A percentile compares a stretch with the other conserved stretches of the same genome.
These are phyloP conservation scores for Conistra vaccinii DNA, from an alignment of 2,888 invertebrate species.

Conservation along the genomic window DNA sequence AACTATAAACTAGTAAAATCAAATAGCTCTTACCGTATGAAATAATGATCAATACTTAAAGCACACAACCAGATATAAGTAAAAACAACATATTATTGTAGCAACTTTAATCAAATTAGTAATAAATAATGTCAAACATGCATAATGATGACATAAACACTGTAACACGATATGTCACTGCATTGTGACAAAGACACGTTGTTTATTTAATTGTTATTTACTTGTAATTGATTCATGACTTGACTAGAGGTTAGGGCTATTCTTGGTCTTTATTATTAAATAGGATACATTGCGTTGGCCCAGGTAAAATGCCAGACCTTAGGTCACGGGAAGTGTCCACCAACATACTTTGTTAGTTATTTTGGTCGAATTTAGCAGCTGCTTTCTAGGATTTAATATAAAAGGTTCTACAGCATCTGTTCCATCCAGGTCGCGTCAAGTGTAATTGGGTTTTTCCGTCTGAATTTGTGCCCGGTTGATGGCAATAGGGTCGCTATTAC, in stretches of 20 bases:
- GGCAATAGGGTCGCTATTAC: too few species aligned
- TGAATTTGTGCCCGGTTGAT: neutral
- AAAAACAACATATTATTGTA: neutral
- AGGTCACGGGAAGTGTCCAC: too few species aligned
- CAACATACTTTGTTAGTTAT: too few species aligned
- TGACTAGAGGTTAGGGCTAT: neutral
- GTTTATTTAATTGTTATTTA: slow-evolving; percentile 10
- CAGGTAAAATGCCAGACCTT: too few species aligned
- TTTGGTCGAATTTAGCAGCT: neutral
- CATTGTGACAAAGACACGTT: neutral
- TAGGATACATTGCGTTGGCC: neutral
- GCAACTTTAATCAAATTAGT: slow-evolving; percentile 1
- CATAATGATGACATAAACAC: slow-evolving; percentile 13
- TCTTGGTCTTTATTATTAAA: slow-evolving; percentile 3
- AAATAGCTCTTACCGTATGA: too few species aligned
- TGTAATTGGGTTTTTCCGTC: neutral
- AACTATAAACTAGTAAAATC: too few species aligned
- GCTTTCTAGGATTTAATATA: too few species aligned
- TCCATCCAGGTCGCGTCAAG: too few species aligned
- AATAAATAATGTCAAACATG: slow-evolving; percentile 30
- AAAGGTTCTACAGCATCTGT: neutral
- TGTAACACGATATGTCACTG: slow-evolving; percentile 13
- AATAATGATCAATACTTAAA: too few species aligned
- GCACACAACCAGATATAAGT: too few species aligned
- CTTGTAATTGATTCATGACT: slow-evolving; percentile 22